A percentile compares a stretch with the other conserved stretches of the same genome.
Evolutionary conservation across 2,113 vertebrate species (phyloP).

Genomic region (Lathamus discolor): DNA sequence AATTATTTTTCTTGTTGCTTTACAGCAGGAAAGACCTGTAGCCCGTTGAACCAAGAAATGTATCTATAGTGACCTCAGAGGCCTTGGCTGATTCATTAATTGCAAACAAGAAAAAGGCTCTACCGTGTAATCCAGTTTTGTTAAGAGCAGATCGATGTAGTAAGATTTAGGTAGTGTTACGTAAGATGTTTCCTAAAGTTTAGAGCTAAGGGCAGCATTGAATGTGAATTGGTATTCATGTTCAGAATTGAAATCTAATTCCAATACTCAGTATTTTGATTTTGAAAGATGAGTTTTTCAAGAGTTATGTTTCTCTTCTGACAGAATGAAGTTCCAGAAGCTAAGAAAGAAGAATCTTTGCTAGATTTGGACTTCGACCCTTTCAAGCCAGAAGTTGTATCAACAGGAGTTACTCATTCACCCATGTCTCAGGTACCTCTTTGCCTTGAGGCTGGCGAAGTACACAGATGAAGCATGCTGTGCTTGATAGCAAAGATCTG

Average conservation of each 20-base stretch:
- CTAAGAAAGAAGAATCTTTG: conserved; percentile 87
- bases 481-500: neutral
- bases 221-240: neutral
- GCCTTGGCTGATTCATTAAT: neutral
- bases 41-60: neutral
- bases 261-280: neutral
- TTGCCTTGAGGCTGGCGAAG: neutral
- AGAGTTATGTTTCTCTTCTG: neutral
- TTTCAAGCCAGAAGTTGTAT: conserved; percentile 86
- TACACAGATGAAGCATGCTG: neutral
- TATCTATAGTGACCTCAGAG: neutral
- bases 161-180: neutral
- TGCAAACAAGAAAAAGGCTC: neutral
- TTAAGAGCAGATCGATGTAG: neutral
- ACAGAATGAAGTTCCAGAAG: conserved; percentile 76
- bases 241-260: neutral
- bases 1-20: neutral
- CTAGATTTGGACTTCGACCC: conserved; percentile 96
- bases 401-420: conserved; percentile 70
- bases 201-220: neutral
- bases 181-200: neutral
- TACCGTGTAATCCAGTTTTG: neutral
- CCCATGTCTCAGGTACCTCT: conserved; percentile 81
- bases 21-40: neutral
- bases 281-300: neutral